A percentile compares a stretch with the other conserved stretches of the same genome.
Conservation (phyloP, 2,888 invertebrate species). For the Minunthozetes semirufus region DNA sequence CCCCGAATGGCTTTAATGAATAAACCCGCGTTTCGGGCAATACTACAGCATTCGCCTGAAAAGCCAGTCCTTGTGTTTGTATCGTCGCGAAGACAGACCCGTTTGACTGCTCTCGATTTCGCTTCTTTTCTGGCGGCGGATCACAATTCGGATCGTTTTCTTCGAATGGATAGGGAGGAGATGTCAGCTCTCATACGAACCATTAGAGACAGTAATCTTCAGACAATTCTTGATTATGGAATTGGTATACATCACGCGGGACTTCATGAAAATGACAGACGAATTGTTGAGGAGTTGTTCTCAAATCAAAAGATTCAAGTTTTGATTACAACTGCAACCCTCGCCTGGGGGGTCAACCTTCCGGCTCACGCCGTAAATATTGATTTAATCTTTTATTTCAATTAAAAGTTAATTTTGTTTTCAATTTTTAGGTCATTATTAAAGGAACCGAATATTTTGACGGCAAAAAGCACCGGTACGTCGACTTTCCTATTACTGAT, state of each 20-base stretch:
- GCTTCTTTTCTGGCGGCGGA: conserved; percentile 85
- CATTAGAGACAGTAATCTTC: conserved; percentile 75
- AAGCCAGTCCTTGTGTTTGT: conserved; percentile 92
- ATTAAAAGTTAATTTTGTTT: conserved; percentile 15
- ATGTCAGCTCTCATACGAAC: conserved; percentile 61
- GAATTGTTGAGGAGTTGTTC: conserved; percentile 85
- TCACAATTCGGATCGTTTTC: conserved; percentile 82
- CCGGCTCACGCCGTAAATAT: conserved; percentile 71
- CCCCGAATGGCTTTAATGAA: conserved; percentile 99
- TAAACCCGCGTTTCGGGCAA: conserved; percentile 89
- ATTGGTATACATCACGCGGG: conserved; percentile 99
- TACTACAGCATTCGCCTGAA: conserved; percentile 78
- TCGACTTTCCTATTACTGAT: conserved; percentile 99
- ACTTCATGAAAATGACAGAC: conserved; percentile 82
- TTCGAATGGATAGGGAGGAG: conserved; percentile 75
- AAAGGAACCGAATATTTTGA: conserved; percentile 99
- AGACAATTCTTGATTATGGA: conserved; percentile 81
- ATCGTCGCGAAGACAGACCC: conserved; percentile 90
- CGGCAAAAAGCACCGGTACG: conserved; percentile 89
- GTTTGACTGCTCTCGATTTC: conserved; percentile 89
- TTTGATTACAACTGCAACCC: conserved; percentile 36
- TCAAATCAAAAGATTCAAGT: conserved; percentile 91
- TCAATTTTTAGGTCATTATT: conserved; percentile 64
- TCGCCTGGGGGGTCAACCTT: conserved; percentile 98
- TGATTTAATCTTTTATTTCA: background rate